These are phyloP conservation scores for Megathymus violae DNA, from an alignment of 1,140 invertebrate genomes.

Conservation along the genomic window DNA sequence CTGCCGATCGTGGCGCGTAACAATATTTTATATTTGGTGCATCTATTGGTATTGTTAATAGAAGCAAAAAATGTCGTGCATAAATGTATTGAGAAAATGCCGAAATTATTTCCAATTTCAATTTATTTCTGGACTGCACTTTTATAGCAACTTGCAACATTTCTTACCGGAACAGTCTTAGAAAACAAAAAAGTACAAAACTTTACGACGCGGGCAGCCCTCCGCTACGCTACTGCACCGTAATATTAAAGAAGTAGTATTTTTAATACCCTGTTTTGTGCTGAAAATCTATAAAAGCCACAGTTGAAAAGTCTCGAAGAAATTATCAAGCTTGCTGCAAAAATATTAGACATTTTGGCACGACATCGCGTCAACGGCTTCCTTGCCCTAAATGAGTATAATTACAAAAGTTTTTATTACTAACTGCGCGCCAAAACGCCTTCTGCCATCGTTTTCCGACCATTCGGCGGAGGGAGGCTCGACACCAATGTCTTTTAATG, in stretches of 20 bases:
- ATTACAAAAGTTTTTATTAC: conserved; percentile 83
- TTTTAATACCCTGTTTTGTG: neutral
- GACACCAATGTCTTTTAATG: conserved; percentile 48
- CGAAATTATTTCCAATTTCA: too few species aligned
- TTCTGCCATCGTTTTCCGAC: conserved; percentile 58
- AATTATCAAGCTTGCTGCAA: conserved; percentile 64
- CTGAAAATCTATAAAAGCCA: conserved; percentile 21
- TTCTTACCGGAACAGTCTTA: neutral
- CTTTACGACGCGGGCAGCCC: neutral
- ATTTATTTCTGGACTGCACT: neutral
- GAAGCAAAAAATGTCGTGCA: too few species aligned
- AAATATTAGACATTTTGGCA: conserved; percentile 78
- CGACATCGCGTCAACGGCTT: conserved; percentile 75
- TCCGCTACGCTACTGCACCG: neutral
- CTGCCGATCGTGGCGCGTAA: too few species aligned
- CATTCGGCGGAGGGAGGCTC: conserved; percentile 49
- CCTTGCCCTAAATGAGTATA: conserved; percentile 77
- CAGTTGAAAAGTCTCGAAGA: conserved; percentile 44
- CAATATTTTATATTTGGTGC: too few species aligned
- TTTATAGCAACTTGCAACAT: neutral
- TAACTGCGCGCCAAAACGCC: conserved; percentile 75
- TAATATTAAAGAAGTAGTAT: neutral
- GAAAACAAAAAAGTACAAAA: neutral
- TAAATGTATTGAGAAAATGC: too few species aligned
- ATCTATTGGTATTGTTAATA: too few species aligned